phyloP scores from a whole-genome alignment of 2,888 invertebrate species.

The Nymphalis polychloros region DNA sequence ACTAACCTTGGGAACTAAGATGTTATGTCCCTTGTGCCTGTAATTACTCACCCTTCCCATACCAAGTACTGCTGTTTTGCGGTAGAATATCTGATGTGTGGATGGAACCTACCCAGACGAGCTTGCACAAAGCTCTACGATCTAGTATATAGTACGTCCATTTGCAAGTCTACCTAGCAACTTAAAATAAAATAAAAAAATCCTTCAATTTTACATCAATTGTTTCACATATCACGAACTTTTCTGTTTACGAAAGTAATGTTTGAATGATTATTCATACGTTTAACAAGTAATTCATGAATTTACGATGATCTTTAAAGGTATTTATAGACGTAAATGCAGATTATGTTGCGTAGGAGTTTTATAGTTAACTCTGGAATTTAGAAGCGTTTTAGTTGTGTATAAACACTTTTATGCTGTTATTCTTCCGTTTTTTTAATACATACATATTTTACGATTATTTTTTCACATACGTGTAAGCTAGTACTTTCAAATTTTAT shows the following conservation, averaged over 20 bases:
- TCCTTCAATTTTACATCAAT: not conserved
- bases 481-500: not conserved
- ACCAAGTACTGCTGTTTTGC: too few relatives aligned
- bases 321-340: constrained; percentile 25
- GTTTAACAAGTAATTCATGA: constrained; percentile 25
- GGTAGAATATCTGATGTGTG: too few relatives aligned
- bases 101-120: too few relatives aligned
- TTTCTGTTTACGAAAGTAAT: constrained; percentile 8
- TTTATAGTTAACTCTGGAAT: constrained; percentile 39
- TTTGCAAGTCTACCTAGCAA: too few relatives aligned
- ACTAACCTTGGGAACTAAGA: too few relatives aligned
- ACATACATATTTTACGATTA: constrained; percentile 2
- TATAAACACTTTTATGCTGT: constrained; percentile 29
- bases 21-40: too few relatives aligned
- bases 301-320: constrained; percentile 26
- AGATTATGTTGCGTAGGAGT: constrained; percentile 35
- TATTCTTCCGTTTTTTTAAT: constrained; percentile 12
- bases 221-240: not conserved
- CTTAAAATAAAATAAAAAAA: not conserved
- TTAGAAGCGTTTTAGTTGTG: constrained; percentile 22
- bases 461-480: not conserved
- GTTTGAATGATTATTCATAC: constrained; percentile 22
- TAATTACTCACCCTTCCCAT: too few relatives aligned
- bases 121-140: too few relatives aligned
- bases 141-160: too few relatives aligned